phyloP scores from a whole-genome alignment of 2,797 vertebrate species.

The Streptopelia turtur region DNA sequence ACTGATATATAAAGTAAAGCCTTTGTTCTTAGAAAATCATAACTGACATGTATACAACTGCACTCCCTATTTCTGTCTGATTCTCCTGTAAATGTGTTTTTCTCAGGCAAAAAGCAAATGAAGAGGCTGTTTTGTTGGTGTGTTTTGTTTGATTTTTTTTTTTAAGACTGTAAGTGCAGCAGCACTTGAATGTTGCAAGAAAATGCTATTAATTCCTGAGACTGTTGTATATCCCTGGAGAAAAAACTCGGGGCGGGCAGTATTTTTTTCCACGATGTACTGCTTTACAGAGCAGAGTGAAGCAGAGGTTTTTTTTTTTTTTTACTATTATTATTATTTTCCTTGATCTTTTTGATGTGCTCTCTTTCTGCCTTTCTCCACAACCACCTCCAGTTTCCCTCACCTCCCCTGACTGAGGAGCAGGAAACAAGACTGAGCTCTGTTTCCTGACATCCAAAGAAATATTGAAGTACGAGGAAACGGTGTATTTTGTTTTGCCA shows the following conservation, averaged over 20 bases:
- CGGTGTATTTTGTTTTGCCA: neutral
- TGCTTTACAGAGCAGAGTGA: neutral
- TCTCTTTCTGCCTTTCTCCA: constrained; percentile 36
- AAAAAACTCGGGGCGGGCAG: neutral
- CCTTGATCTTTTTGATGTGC: constrained; percentile 32
- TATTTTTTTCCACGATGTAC: neutral
- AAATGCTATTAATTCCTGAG: constrained; percentile 18
- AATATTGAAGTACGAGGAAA: neutral
- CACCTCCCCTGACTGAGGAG: neutral
- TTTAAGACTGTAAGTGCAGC: neutral
- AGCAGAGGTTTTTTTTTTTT: neutral
- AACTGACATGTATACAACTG: neutral
- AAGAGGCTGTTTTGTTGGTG: neutral
- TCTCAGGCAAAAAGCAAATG: constrained; percentile 14
- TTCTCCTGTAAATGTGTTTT: constrained; percentile 8
- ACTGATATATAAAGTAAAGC: constrained; percentile 33
- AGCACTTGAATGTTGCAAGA: constrained; percentile 20
- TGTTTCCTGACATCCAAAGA: constrained; percentile 53
- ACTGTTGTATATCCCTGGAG: neutral
- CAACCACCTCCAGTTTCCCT: constrained; percentile 16
- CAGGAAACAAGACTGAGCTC: constrained; percentile 46
- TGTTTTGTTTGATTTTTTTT: neutral
- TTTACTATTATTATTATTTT: constrained; percentile 3
- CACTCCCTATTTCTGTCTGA: neutral
- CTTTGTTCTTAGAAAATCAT: constrained; percentile 56